Evolutionary conservation across 2,113 vertebrate species (phyloP), one percentile per base, ranked within the genome.

Genomic region (Isichthys henryi): DNA sequence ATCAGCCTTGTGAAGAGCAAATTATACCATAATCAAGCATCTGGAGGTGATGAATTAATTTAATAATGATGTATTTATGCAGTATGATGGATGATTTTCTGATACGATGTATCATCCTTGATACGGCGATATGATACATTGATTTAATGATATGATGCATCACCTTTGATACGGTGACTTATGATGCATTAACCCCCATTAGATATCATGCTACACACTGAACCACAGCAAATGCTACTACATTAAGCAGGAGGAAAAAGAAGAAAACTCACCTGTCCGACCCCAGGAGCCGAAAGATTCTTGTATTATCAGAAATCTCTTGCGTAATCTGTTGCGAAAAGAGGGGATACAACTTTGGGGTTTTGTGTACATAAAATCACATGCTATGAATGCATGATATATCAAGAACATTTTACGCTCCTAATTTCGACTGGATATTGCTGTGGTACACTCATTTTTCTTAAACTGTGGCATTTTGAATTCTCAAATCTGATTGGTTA

Each of bases 261-360:
- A 35, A 66, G 48, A 9, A 31, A 0, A 50, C 95, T 93, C 96
- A 99, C 98, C 98, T 98, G 97, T 99, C 98, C 91, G 98, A 98
- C 94, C 98, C 98, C 95, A 99, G 97, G 92, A 99, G 97, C 95
- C 97, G 97, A 95, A 99, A 99, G 95, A 97, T 99, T 91, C 98
- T 97, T 1, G 98, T 98, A 94, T 94, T 99, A 94, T 99, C 98
- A 19, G 97, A 98, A 95, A 99, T 99, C 96, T 99, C 98, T 93
- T 99, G 98, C 27, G 98, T 99, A 95, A 99, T 97, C 98, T 98
- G 92, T 92, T 90, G 31, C 90, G 93, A 58, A 39, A 8, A 89
- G 91, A 90, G 19, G 91, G 11, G 58, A 46, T 86, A 66, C n/a
- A 53, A 45, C 45, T 21, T 52, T 45, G 27, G 11, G 19, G 45